Evolutionary conservation across 2,113 vertebrate species (phyloP).

Genomic region (Bos indicus): DNA sequence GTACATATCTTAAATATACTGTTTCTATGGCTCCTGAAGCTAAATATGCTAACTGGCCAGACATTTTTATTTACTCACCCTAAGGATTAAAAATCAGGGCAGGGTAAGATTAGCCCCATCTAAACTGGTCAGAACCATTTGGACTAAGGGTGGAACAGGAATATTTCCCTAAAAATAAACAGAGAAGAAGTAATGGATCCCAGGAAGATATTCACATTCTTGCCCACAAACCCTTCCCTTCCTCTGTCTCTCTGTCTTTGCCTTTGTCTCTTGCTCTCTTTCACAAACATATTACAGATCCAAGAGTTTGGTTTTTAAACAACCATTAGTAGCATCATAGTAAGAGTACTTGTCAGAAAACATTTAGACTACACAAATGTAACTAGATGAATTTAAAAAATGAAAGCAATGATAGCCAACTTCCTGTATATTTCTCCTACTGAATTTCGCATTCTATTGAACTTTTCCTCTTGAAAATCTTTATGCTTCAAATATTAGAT

Average conservation of each 20-base stretch:
- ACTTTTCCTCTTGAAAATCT: background rate
- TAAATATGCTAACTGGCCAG: background rate
- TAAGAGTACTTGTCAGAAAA: background rate
- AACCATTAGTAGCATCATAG: background rate
- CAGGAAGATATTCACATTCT: background rate
- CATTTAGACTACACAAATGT: background rate
- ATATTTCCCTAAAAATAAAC: background rate
- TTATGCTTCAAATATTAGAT: constrained; percentile 35
- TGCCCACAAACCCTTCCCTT: too few relatives aligned
- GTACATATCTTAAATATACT: background rate
- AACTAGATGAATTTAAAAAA: constrained; percentile 6
- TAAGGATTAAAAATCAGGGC: background rate
- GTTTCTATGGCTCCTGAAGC: background rate
- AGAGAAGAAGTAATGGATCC: background rate
- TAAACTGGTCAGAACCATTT: background rate
- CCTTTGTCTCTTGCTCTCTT: background rate
- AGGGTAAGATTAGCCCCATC: background rate
- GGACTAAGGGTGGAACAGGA: background rate
- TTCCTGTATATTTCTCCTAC: background rate
- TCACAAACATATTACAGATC: background rate
- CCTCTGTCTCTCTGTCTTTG: background rate
- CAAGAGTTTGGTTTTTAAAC: background rate
- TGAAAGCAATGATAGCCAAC: background rate
- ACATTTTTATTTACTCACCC: background rate
- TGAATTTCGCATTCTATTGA: background rate